These are phyloP conservation scores for Troides oblongomaculatus DNA, from an alignment of 2,888 invertebrate genomes.

Conservation along the genomic window DNA sequence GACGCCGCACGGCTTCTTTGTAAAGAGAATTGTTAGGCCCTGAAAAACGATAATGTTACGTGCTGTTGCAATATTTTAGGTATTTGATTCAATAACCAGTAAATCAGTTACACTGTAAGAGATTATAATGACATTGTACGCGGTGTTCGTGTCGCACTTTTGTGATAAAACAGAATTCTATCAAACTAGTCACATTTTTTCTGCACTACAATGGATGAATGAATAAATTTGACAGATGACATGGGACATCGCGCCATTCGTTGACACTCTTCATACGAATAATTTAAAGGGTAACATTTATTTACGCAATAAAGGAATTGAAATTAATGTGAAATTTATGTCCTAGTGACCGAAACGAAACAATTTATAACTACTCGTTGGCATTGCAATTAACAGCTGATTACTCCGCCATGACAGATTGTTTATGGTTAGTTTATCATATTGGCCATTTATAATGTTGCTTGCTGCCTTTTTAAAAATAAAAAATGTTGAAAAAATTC, in stretches of 20 bases:
- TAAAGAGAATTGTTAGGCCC: slow-evolving; percentile 59
- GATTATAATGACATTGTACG: slow-evolving; percentile 51
- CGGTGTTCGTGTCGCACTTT: slow-evolving; percentile 59
- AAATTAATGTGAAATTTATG: slow-evolving; percentile 39
- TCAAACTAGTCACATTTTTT: slow-evolving; percentile 77
- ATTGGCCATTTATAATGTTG: slow-evolving; percentile 23
- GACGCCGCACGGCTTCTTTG: slow-evolving; percentile 73
- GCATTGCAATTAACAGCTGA: slow-evolving; percentile 77
- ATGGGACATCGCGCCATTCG: slow-evolving; percentile 75
- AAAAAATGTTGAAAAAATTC: background rate
- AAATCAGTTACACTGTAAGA: slow-evolving; percentile 46
- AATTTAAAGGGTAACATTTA: slow-evolving; percentile 36
- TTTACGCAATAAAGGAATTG: slow-evolving; percentile 34
- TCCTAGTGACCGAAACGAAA: slow-evolving; percentile 43
- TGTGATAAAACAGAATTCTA: slow-evolving; percentile 67
- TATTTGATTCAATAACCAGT: slow-evolving; percentile 43
- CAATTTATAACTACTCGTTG: slow-evolving; percentile 55
- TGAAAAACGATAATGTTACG: slow-evolving; percentile 42
- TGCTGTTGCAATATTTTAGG: slow-evolving; percentile 40
- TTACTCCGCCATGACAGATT: slow-evolving; percentile 74
- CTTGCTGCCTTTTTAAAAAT: slow-evolving; percentile 11
- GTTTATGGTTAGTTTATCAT: slow-evolving; percentile 39
- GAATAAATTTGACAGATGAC: slow-evolving; percentile 72
- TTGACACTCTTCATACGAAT: slow-evolving; percentile 41
- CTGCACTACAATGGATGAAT: slow-evolving; percentile 76